Evolutionary conservation across 2,888 invertebrate genomes (phyloP).

Genomic region (Dascillus cervinus): DNA sequence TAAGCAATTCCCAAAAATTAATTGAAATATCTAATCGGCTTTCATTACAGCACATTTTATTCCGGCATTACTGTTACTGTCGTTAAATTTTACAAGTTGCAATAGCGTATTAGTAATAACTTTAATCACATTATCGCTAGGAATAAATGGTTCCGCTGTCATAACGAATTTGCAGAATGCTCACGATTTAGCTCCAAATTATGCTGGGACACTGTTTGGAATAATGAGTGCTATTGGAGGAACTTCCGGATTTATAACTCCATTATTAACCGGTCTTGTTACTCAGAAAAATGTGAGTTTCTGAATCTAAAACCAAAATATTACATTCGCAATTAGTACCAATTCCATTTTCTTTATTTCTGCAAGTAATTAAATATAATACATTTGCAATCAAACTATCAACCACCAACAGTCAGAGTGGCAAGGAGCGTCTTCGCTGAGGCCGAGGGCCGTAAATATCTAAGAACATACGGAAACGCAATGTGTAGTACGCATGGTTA

Average conservation of each 20-base stretch:
- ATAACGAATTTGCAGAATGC: constrained; percentile 40
- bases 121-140: constrained; percentile 59
- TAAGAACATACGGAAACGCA: too few species aligned
- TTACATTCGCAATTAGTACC: too few species aligned
- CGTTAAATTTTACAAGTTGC: constrained; percentile 54
- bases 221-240: constrained; percentile 66
- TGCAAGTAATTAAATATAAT: too few species aligned
- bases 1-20: constrained; percentile 39
- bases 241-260: constrained; percentile 61
- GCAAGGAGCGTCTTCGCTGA: too few species aligned
- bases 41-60: constrained; percentile 35
- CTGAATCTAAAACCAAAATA: too few species aligned
- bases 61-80: constrained; percentile 46
- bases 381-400: too few species aligned
- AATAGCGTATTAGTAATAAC: constrained; percentile 56
- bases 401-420: too few species aligned
- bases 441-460: too few species aligned
- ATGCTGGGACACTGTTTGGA: constrained; percentile 63
- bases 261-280: constrained; percentile 56
- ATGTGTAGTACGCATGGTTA: too few species aligned
- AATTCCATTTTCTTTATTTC: too few species aligned
- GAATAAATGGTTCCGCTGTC: constrained; percentile 44
- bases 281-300: too few species aligned
- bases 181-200: constrained; percentile 67
- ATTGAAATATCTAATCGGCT: too few species aligned